These are phyloP conservation scores for Pygocentrus nattereri DNA, from an alignment of 2,797 vertebrate genomes.

Conservation along the genomic window DNA sequence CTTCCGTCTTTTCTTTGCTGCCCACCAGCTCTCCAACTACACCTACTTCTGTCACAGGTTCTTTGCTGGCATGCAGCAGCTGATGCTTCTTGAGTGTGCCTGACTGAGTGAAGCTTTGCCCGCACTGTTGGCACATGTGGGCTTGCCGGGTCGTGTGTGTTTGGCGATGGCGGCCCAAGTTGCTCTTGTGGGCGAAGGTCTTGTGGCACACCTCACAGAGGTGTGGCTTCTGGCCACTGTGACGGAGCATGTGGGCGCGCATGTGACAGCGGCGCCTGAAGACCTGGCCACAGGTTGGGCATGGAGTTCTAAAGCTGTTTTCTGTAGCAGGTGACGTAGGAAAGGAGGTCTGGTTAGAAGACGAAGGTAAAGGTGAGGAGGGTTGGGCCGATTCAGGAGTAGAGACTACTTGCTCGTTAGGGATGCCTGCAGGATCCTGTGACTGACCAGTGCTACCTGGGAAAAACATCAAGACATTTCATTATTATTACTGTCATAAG, in stretches of 20 bases:
- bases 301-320: conserved; percentile 46
- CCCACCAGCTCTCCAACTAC: background rate
- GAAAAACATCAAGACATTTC: background rate
- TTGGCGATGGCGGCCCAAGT: conserved; percentile 73
- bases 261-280: conserved; percentile 80
- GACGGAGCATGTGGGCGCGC: conserved; percentile 73
- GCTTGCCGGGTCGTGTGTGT: conserved; percentile 70
- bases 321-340: background rate
- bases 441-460: background rate
- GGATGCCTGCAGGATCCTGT: background rate
- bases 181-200: conserved; percentile 76
- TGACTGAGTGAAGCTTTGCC: conserved; percentile 75
- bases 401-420: background rate
- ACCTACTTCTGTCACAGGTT: background rate
- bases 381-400: background rate
- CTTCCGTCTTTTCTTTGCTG: background rate
- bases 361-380: background rate
- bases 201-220: conserved; percentile 73
- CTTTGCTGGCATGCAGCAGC: conserved; percentile 63
- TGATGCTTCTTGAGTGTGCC: conserved; percentile 75
- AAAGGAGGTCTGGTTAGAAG: background rate
- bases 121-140: conserved; percentile 74
- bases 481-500: background rate
- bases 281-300: conserved; percentile 74
- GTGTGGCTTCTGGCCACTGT: conserved; percentile 73